These are phyloP conservation scores for Podarcis muralis DNA, from an alignment of 2,113 vertebrate species.

Conservation along the genomic window DNA sequence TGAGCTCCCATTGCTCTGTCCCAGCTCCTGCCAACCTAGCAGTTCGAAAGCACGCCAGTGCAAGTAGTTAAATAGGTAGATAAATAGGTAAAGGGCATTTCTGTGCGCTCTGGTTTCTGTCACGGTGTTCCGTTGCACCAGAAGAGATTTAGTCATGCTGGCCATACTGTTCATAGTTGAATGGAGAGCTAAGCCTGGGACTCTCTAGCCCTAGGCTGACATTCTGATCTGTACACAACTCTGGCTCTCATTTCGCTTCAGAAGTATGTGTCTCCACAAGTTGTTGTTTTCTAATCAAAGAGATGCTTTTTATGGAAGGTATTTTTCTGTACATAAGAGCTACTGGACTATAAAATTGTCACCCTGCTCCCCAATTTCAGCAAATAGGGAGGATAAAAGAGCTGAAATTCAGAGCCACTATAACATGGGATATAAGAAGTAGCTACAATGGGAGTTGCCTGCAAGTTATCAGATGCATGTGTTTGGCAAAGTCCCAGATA, in stretches of 20 bases:
- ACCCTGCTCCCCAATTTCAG: too few species aligned
- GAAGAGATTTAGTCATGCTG: too few species aligned
- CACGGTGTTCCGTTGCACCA: too few species aligned
- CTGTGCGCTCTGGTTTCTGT: too few species aligned
- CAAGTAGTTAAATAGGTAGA: too few species aligned
- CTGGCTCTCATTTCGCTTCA: background rate
- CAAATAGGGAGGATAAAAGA: too few species aligned
- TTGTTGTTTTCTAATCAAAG: background rate
- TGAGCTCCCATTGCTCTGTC: too few species aligned
- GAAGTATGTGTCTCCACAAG: background rate
- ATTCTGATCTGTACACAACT: background rate
- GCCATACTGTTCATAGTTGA: background rate
- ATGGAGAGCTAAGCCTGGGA: background rate
- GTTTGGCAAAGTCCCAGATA: background rate
- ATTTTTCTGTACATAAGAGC: background rate
- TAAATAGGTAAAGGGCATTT: too few species aligned
- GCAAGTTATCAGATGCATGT: too few species aligned
- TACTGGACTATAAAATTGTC: background rate
- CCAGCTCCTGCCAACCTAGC: too few species aligned
- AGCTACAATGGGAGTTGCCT: background rate
- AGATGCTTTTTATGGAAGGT: background rate
- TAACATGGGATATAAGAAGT: background rate
- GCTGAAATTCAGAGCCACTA: too few species aligned
- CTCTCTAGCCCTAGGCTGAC: background rate
- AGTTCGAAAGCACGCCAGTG: too few species aligned